phyloP scores from a whole-genome alignment of 1,140 invertebrate species.

The Cheumatopsyche charites region DNA sequence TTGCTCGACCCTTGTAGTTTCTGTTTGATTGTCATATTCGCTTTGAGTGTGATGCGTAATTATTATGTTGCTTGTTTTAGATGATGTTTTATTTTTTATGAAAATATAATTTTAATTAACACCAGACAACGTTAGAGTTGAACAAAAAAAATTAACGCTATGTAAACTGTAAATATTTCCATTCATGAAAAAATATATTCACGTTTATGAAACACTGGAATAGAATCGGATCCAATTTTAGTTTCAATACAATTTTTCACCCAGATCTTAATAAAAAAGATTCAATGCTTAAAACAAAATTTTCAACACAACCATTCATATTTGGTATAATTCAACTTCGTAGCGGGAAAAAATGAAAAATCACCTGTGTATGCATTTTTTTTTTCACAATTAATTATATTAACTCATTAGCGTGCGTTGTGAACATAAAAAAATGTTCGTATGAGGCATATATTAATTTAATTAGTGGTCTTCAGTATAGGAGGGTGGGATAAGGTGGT shows the following conservation, averaged over 20 bases:
- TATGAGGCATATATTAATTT: constrained; percentile 43
- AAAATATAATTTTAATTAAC: constrained; percentile 8
- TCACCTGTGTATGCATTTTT: neutral
- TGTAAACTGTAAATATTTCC: constrained; percentile 12
- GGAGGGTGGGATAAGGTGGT: neutral
- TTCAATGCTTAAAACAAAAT: too few relatives aligned
- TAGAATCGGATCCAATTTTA: too few relatives aligned
- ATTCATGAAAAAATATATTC: constrained; percentile 2
- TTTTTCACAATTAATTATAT: constrained; percentile 42
- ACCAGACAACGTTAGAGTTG: neutral
- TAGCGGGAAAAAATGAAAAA: too few relatives aligned
- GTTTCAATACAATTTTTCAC: too few relatives aligned
- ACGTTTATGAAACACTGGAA: neutral
- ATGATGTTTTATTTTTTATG: neutral
- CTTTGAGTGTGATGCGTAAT: too few relatives aligned
- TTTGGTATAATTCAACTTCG: too few relatives aligned
- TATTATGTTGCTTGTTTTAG: too few relatives aligned
- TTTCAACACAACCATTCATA: too few relatives aligned
- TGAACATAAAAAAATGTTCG: constrained; percentile 37
- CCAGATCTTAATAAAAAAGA: too few relatives aligned
- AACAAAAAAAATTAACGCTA: neutral
- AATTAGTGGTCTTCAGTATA: constrained; percentile 41
- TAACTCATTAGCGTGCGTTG: constrained; percentile 45
- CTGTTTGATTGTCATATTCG: too few relatives aligned
- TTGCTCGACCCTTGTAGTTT: too few relatives aligned